These are phyloP conservation scores for Drosophila demipolita DNA, from an alignment of 2,888 invertebrate species.

Conservation along the genomic window DNA sequence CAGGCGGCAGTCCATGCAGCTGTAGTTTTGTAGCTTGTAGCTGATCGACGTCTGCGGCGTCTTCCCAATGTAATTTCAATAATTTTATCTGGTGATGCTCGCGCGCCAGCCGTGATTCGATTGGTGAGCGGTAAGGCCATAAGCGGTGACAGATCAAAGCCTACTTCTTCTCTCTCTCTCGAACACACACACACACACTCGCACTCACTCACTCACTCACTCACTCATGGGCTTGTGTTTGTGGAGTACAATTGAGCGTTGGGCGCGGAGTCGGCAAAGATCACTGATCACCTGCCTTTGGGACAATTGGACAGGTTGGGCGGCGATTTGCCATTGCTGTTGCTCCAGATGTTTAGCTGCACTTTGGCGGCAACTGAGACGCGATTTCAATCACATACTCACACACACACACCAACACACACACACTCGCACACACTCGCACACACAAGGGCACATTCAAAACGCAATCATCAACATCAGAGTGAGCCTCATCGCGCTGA, in stretches of 20 bases:
- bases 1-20: conserved; percentile 31
- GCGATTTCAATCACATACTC: conserved; percentile 63
- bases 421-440: conserved; percentile 1
- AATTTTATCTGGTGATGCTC: conserved; percentile 82
- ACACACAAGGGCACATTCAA: conserved; percentile 21
- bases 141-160: conserved; percentile 74
- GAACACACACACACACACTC: neutral
- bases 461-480: conserved; percentile 75
- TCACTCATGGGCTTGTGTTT: neutral
- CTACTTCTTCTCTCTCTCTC: conserved; percentile 11
- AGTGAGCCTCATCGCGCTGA: conserved; percentile 61
- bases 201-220: too few species aligned
- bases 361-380: conserved; percentile 66
- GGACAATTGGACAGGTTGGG: conserved; percentile 43
- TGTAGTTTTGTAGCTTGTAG: conserved; percentile 18
- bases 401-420: conserved; percentile 8
- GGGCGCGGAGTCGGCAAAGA: conserved; percentile 68
- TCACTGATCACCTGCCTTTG: conserved; percentile 65
- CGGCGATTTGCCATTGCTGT: conserved; percentile 46
- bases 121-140: conserved; percentile 55
- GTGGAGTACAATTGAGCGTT: conserved; percentile 33
- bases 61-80: conserved; percentile 82
- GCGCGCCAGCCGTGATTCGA: conserved; percentile 79
- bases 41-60: conserved; percentile 71
- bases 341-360: conserved; percentile 77